These are phyloP conservation scores for Semotilus atromaculatus DNA, from an alignment of 2,797 vertebrate genomes.

Conservation along the genomic window DNA sequence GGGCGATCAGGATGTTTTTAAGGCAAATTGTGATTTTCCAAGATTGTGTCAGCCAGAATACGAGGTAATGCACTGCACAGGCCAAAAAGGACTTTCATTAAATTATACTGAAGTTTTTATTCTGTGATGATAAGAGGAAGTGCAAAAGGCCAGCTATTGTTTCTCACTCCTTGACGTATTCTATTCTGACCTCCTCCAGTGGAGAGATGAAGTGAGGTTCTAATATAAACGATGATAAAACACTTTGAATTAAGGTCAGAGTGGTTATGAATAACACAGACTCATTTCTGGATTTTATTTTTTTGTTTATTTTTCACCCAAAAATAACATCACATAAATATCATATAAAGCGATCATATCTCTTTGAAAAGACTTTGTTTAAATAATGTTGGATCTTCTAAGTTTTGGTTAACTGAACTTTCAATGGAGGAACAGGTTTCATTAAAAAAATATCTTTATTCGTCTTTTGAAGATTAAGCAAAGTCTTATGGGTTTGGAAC, in stretches of 20 bases:
- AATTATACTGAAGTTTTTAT: conserved; percentile 68
- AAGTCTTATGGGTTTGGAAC: not conserved
- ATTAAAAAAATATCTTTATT: not conserved
- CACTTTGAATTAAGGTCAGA: conserved; percentile 12
- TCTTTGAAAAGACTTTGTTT: not conserved
- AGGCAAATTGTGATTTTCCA: conserved; percentile 55
- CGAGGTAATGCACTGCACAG: conserved; percentile 46
- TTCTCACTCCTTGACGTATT: conserved; percentile 32
- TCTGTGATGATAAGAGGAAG: conserved; percentile 66
- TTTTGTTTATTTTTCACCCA: not conserved
- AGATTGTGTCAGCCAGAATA: conserved; percentile 55
- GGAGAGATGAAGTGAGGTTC: conserved; percentile 42
- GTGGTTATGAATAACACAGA: not conserved
- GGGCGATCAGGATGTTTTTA: conserved; percentile 45
- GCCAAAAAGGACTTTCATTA: conserved; percentile 66
- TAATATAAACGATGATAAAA: conserved; percentile 37
- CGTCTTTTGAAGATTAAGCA: not conserved
- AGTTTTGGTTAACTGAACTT: not conserved
- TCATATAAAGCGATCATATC: not conserved
- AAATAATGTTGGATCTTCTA: not conserved
- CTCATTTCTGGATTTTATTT: not conserved
- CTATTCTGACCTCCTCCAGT: conserved; percentile 57
- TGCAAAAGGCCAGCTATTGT: conserved; percentile 43
- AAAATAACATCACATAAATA: not conserved
- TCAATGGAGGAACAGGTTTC: not conserved